Evolutionary conservation across 2,113 vertebrate genomes (phyloP).

Genomic region (Coptodon bakossiorum): DNA sequence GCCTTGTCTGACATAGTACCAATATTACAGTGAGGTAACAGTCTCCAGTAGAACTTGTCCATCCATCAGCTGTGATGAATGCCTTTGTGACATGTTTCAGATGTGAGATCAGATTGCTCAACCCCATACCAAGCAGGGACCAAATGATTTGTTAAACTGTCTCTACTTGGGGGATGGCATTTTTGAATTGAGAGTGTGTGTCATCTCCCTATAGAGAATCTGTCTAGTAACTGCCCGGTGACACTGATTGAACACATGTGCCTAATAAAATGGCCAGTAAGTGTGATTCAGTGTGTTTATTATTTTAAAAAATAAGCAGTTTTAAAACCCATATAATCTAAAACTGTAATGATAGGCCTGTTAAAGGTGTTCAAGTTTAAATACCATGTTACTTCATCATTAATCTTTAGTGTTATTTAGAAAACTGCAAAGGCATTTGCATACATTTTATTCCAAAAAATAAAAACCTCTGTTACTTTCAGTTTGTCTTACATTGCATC

Average conservation of each 20-base stretch:
- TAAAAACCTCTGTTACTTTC: neutral
- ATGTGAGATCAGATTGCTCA: neutral
- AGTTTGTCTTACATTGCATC: neutral
- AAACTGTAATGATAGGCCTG: neutral
- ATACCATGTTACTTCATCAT: neutral
- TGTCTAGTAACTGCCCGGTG: neutral
- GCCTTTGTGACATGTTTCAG: neutral
- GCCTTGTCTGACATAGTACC: neutral
- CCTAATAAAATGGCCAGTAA: neutral
- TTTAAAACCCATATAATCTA: neutral
- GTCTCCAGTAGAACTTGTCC: neutral
- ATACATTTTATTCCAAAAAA: conserved; percentile 31
- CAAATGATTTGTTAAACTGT: neutral
- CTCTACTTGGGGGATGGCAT: neutral
- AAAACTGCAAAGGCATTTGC: neutral
- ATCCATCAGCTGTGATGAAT: neutral
- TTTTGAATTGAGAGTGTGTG: neutral
- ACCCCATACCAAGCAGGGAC: neutral
- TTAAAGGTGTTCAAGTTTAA: neutral
- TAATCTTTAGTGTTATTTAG: neutral
- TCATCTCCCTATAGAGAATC: neutral
- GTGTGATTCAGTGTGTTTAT: neutral
- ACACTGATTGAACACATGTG: neutral
- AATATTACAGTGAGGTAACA: neutral
- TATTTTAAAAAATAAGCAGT: neutral